Percentiles rank a stretch among this genome's conserved stretches.
Evolutionary conservation across 2,113 vertebrate genomes (phyloP).

Genomic region (pig (Sus scrofa)): T2T-Sscrofa CM000824.6:180121001-180121500

Average conservation of each 20-base stretch:
- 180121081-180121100: background rate
- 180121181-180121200: background rate
- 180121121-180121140: no score
- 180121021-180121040: background rate
- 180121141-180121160: background rate
- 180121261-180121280: background rate
- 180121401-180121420: background rate
- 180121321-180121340: background rate
- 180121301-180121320: background rate
- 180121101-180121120: background rate
- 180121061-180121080: background rate
- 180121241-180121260: background rate
- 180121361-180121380: background rate
- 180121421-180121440: background rate
- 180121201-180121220: background rate
- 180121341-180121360: background rate
- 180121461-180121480: background rate
- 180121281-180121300: background rate
- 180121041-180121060: background rate
- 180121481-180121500: background rate
- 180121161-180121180: background rate
- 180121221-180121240: background rate
- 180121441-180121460: background rate
- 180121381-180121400: background rate
- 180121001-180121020: background rate